Percentiles rank a stretch among this genome's conserved stretches.
Evolutionary conservation across 2,797 vertebrate species (phyloP).

Genomic region (Gymnothorax reevesii): DNA sequence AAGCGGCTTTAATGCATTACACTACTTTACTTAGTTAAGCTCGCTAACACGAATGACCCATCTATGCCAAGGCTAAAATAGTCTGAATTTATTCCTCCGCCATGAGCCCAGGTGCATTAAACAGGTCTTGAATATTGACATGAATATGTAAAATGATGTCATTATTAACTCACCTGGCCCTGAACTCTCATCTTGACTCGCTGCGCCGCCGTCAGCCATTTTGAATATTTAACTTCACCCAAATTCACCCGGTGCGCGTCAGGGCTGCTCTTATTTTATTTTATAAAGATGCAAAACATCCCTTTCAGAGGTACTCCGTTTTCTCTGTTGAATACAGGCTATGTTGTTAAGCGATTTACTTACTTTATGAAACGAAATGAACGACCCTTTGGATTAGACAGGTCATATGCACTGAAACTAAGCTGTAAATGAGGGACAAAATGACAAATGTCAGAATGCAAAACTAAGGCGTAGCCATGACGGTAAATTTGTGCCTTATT

Average conservation of each 20-base stretch:
- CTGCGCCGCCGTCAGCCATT: conserved; percentile 87
- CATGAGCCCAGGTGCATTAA: conserved; percentile 13
- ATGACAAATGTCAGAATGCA: conserved; percentile 28
- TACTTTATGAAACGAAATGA: not conserved
- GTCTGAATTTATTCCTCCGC: conserved; percentile 14
- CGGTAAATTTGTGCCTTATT: not conserved
- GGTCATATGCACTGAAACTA: not conserved
- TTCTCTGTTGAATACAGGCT: not conserved
- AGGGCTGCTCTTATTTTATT: conserved; percentile 1
- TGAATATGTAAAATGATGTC: conserved; percentile 89
- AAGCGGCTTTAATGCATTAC: no score
- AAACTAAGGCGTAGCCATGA: not conserved
- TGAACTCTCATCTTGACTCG: conserved; percentile 86
- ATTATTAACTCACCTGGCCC: conserved; percentile 79
- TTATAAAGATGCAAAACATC: not conserved
- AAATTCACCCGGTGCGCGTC: no score
- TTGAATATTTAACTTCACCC: conserved; percentile 84
- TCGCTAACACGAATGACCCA: not conserved
- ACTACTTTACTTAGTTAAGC: no score
- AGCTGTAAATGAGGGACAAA: conserved; percentile 33
- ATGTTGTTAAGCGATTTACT: not conserved
- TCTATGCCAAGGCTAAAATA: not conserved
- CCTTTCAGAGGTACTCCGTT: not conserved
- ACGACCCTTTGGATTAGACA: not conserved
- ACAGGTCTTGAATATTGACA: conserved; percentile 61